Evolutionary conservation across 2,888 invertebrate species (phyloP).

Genomic region (Sceliomorpha sp.): DNA sequence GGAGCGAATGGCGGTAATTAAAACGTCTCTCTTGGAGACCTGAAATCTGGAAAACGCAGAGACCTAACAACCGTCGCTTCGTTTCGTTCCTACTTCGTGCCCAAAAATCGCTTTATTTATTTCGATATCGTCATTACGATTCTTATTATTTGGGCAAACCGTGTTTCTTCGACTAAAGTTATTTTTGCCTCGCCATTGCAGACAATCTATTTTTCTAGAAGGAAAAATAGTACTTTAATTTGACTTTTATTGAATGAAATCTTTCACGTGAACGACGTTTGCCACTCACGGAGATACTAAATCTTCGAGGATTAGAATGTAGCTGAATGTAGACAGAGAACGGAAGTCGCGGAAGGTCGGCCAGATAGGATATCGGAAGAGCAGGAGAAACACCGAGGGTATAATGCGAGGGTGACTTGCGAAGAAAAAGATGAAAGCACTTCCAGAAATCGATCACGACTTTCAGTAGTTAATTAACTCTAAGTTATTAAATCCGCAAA

Average conservation of each 20-base stretch:
- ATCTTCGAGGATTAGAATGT: conserved; percentile 48
- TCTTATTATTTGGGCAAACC: too few species aligned
- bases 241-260: conserved; percentile 19
- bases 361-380: conserved; percentile 29
- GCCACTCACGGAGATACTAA: conserved; percentile 26
- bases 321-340: conserved; percentile 38
- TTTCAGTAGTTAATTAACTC: conserved; percentile 76
- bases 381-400: conserved; percentile 24
- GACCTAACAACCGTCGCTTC: conserved; percentile 3
- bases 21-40: conserved; percentile 11
- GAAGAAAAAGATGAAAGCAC: conserved; percentile 41
- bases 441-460: conserved; percentile 72
- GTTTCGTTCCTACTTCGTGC: neutral
- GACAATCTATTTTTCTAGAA: too few species aligned
- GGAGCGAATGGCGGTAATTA: conserved; percentile 22
- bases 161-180: too few species aligned
- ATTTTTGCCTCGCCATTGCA: too few species aligned
- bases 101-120: neutral
- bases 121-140: too few species aligned
- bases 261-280: conserved; percentile 28
- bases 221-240: conserved; percentile 6
- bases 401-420: conserved; percentile 15
- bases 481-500: conserved; percentile 76
- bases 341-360: conserved; percentile 24
- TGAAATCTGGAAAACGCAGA: conserved; percentile 9